Conservation (phyloP, 64 coral and sea anemone genomes). For the Hydrozoanthus tunicans region DNA sequence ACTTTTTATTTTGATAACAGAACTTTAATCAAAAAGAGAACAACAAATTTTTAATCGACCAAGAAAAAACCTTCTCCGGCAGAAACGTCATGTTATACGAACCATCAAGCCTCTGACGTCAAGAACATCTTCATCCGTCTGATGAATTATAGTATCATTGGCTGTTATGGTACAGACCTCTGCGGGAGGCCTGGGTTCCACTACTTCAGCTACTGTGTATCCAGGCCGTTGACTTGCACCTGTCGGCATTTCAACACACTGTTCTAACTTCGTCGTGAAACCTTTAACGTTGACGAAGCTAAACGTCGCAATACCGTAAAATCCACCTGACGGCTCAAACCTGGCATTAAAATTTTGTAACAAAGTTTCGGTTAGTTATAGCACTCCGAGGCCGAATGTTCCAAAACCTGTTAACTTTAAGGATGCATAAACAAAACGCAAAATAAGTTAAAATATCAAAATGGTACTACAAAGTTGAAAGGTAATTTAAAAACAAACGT, state of each 20-base stretch:
- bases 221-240: background rate
- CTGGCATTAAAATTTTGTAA: background rate
- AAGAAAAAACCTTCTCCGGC: too few species aligned
- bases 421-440: background rate
- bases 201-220: constrained; percentile 31
- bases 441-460: too few species aligned
- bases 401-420: background rate
- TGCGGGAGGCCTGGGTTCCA: constrained; percentile 11
- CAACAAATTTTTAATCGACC: too few species aligned
- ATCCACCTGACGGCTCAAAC: background rate
- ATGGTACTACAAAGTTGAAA: too few species aligned
- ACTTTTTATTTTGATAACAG: too few species aligned
- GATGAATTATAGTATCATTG: background rate
- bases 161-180: background rate
- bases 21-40: too few species aligned
- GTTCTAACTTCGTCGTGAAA: background rate
- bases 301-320: constrained; percentile 32
- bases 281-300: background rate
- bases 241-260: constrained; percentile 19
- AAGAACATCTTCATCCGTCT: background rate
- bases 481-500: too few species aligned
- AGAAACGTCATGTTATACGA: too few species aligned
- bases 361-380: too few species aligned
- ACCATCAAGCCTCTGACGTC: constrained; percentile 16
- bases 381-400: background rate